These are phyloP conservation scores for Thalassaphorura encarpata DNA, from an alignment of 1,140 invertebrate genomes.

Conservation along the genomic window DNA sequence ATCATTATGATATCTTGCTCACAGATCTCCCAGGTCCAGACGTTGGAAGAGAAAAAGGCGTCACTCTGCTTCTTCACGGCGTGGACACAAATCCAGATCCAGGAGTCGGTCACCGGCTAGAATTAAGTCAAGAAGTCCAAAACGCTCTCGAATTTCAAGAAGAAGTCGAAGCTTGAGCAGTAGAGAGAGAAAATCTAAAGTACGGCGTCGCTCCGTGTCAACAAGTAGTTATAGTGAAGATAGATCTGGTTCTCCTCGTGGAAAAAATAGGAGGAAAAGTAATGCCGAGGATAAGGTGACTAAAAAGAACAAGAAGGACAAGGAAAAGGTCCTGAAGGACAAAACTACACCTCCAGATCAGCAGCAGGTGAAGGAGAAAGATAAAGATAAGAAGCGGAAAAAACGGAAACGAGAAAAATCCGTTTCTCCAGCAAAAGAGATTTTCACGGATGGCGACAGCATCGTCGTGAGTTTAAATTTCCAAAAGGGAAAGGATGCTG, in stretches of 20 bases:
- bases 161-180: slow-evolving; percentile 36
- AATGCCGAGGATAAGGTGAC: no score
- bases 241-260: no score
- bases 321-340: slow-evolving; percentile 29
- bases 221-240: no score
- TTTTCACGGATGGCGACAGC: slow-evolving; percentile 82
- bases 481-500: slow-evolving; percentile 37
- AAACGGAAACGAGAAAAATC: slow-evolving; percentile 46
- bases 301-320: slow-evolving; percentile 33
- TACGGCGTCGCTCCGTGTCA: slow-evolving; percentile 29
- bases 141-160: slow-evolving; percentile 31
- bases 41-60: no score
- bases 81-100: slow-evolving; percentile 22
- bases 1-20: no score
- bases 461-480: slow-evolving; percentile 85
- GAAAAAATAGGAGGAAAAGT: slow-evolving; percentile 29
- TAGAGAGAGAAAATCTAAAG: slow-evolving; percentile 36
- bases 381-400: slow-evolving; percentile 38
- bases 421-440: slow-evolving; percentile 66
- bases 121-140: slow-evolving; percentile 37
- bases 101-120: slow-evolving; percentile 37
- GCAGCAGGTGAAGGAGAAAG: slow-evolving; percentile 32
- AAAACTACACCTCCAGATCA: background rate
- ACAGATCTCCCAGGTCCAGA: no score
- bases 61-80: slow-evolving; percentile 4